Evolutionary conservation across 2,888 invertebrate species (phyloP), one percentile per base, ranked within the genome.

Genomic region (Xylocampa areola): DNA sequence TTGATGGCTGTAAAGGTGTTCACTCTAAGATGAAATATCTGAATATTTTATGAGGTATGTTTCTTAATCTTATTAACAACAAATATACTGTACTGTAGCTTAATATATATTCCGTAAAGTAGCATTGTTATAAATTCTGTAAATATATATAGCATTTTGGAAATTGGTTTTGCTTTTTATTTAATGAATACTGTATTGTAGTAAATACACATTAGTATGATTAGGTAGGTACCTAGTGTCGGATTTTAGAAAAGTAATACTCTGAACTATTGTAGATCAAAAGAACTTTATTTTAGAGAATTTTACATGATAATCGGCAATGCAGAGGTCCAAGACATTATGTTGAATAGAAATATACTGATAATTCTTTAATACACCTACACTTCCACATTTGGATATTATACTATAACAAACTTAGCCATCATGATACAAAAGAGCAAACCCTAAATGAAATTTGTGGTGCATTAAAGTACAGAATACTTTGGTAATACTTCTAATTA

Each of bases 241-340:
- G 14, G 21, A 33, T 25, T 21, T 2, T 32, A n/a, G 41, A 35
- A 62, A 63, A 32, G 5, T 49, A 62, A 67, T 37, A 47, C 32
- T 23, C 57, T 33, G 39, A 53, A 10, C 64, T 77, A 72, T 75
- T 78, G 73, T 89, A 94, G 94, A 94, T 94, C 94, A 94, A 94
- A 94, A 94, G 93, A 94, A 94, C 92, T 94, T 94, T 94, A 94
- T 92, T 94, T 92, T 91, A 91, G 89, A 93, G 91, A 92, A 90
- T 91, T 88, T 93, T 93, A 92, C 92, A 92, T 91, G 88, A 91
- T 90, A 91, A 92, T 92, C 93, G 92, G 93, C 93, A 93, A 93
- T 94, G 93, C 92, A 93, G 89, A 94, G 90, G 88, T 88, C 87
- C 84, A 86, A 92, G 88, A 91, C 92, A 92, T 89, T 85, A 92